Evolutionary conservation across 2,888 invertebrate species (phyloP).

Genomic region (Callyntrura guangdongensis): DNA sequence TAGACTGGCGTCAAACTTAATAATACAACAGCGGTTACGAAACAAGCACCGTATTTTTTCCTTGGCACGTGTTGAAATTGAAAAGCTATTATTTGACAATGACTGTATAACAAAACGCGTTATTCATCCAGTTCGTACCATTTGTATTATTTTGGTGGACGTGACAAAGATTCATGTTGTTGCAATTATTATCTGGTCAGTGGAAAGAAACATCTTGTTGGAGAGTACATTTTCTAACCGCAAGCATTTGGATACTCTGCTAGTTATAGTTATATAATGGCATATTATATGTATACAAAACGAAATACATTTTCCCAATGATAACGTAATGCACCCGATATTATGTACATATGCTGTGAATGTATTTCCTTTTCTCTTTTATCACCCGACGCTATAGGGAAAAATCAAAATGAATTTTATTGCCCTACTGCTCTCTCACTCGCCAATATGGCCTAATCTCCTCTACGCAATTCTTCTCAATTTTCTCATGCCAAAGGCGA

Average conservation of each 20-base stretch:
- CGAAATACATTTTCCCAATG: no score
- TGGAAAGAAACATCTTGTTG: conserved; percentile 23
- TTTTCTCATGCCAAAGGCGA: conserved; percentile 65
- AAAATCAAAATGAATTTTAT: conserved; percentile 46
- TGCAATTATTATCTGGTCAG: conserved; percentile 35
- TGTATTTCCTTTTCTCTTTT: neutral
- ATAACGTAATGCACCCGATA: no score
- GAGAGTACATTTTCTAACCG: conserved; percentile 12
- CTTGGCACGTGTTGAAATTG: conserved; percentile 31
- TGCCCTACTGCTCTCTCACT: conserved; percentile 24
- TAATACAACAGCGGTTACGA: neutral
- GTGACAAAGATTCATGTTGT: conserved; percentile 5
- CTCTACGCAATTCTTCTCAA: conserved; percentile 61
- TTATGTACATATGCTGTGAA: neutral
- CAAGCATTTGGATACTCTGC: neutral
- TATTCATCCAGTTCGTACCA: neutral
- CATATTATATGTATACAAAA: no score
- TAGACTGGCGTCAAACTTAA: no score
- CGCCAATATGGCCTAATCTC: conserved; percentile 52
- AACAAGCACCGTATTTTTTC: neutral
- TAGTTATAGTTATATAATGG: neutral
- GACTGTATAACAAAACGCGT: neutral
- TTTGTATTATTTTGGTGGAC: neutral
- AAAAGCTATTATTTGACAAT: conserved; percentile 4
- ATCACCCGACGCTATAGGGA: neutral